A percentile compares a stretch with the other conserved stretches of the same genome.
phyloP scores from a whole-genome alignment of 1,140 invertebrate species.

The Papilio polyxenes region DNA sequence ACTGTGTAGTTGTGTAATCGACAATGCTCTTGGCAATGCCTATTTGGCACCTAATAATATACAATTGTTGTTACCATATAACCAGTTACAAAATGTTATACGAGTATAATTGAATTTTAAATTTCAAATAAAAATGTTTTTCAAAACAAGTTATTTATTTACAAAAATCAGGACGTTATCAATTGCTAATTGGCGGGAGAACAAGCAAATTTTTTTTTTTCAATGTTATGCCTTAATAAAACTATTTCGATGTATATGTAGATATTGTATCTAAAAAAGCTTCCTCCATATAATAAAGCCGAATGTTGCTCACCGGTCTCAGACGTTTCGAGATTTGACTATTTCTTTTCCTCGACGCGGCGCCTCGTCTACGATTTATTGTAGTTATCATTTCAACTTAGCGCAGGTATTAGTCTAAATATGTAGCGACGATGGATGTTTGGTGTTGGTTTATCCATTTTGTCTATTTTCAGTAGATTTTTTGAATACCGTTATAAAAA shows the following conservation, averaged over 20 bases:
- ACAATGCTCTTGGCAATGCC: constrained; percentile 15
- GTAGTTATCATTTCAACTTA: constrained; percentile 23
- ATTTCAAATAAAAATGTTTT: too few relatives aligned
- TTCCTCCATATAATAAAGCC: neutral
- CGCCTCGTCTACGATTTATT: constrained; percentile 16
- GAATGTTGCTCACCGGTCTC: neutral
- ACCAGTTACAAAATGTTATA: neutral
- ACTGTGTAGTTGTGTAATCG: constrained; percentile 44
- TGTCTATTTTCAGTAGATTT: constrained; percentile 12
- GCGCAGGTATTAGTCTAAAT: constrained; percentile 33
- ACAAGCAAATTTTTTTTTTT: too few relatives aligned
- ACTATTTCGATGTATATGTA: neutral
- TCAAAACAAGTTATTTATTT: too few relatives aligned
- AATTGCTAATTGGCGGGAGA: too few relatives aligned
- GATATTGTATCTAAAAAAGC: neutral
- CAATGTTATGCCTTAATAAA: too few relatives aligned
- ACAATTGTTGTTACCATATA: neutral
- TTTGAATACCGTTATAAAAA: constrained; percentile 14
- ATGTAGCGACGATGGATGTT: constrained; percentile 18
- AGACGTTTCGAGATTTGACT: constrained; percentile 25
- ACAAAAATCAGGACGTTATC: too few relatives aligned
- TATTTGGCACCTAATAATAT: constrained; percentile 4
- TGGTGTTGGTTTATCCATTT: constrained; percentile 21
- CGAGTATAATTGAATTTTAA: neutral
- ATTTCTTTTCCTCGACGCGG: constrained; percentile 31